phyloP scores from a whole-genome alignment of 2,113 vertebrate genomes.

The Mormoops blainvillei region DNA sequence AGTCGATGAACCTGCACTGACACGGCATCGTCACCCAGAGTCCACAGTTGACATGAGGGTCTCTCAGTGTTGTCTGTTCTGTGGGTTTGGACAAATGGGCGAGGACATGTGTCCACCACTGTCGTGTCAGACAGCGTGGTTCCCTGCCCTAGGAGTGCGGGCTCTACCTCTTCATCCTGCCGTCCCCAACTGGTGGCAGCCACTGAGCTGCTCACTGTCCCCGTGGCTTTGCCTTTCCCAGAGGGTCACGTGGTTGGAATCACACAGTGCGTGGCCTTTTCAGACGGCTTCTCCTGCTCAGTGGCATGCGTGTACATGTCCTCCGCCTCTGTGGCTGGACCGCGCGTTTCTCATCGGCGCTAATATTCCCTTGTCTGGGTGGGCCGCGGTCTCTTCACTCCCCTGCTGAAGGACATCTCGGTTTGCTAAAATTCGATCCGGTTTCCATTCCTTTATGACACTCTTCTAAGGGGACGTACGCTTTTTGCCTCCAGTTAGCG shows the following conservation, averaged over 20 bases:
- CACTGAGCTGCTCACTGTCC: background rate
- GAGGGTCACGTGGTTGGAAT: rapidly evolving
- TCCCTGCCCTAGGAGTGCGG: background rate
- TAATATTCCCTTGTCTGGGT: rapidly evolving
- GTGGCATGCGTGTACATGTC: rapidly evolving
- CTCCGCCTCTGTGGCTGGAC: rapidly evolving
- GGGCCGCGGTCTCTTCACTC: rapidly evolving
- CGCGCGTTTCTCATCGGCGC: too few relatives aligned
- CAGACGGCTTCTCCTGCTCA: rapidly evolving
- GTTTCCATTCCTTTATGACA: background rate
- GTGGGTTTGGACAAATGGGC: background rate
- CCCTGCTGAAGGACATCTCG: background rate
- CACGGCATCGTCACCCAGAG: rapidly evolving
- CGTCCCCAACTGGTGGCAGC: background rate
- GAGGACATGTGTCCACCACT: too few relatives aligned
- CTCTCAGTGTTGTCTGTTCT: rapidly evolving
- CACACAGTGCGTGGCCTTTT: rapidly evolving
- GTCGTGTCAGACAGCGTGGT: rapidly evolving
- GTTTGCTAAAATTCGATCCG: background rate
- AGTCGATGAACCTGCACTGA: rapidly evolving
- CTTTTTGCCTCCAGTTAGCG: background rate
- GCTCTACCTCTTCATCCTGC: background rate
- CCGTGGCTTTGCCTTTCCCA: background rate
- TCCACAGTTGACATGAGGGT: rapidly evolving
- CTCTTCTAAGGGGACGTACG: rapidly evolving